These are phyloP conservation scores for Diaphora mendica DNA, from an alignment of 2,888 invertebrate genomes.

Conservation along the genomic window DNA sequence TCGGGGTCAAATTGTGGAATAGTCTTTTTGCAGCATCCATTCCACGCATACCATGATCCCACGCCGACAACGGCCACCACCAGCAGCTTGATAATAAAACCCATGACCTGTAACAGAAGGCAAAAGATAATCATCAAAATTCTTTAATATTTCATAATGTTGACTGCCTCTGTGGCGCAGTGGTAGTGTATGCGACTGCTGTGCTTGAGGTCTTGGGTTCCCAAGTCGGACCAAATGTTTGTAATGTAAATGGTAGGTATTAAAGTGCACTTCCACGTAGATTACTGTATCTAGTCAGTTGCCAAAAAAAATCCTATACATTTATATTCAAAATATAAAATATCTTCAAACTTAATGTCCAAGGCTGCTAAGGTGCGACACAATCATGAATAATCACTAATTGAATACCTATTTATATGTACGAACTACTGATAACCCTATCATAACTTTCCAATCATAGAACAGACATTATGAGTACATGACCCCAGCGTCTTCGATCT, in stretches of 20 bases:
- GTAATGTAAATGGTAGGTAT: no score
- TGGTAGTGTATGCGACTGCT: no score
- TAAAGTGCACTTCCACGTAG: no score
- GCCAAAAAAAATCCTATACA: no score
- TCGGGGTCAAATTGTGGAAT: slow-evolving; percentile 59
- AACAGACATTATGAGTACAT: background rate
- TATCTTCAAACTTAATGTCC: background rate
- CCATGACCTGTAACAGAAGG: slow-evolving; percentile 33
- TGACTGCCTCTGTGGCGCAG: no score
- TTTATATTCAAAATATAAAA: no score
- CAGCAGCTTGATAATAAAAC: slow-evolving; percentile 38
- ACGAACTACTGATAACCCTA: background rate
- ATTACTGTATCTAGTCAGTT: no score
- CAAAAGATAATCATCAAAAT: background rate
- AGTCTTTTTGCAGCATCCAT: slow-evolving; percentile 23
- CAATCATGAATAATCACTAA: background rate
- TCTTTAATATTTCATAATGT: background rate
- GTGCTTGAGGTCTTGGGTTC: no score
- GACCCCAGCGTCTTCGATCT: background rate
- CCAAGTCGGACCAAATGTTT: no score
- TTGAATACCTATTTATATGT: background rate
- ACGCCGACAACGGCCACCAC: slow-evolving; percentile 42
- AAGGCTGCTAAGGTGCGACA: background rate
- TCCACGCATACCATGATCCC: slow-evolving; percentile 43
- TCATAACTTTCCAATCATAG: no score